Evolutionary conservation across 2,888 invertebrate species (phyloP).

Genomic region (Dynastes hyllus): DNA sequence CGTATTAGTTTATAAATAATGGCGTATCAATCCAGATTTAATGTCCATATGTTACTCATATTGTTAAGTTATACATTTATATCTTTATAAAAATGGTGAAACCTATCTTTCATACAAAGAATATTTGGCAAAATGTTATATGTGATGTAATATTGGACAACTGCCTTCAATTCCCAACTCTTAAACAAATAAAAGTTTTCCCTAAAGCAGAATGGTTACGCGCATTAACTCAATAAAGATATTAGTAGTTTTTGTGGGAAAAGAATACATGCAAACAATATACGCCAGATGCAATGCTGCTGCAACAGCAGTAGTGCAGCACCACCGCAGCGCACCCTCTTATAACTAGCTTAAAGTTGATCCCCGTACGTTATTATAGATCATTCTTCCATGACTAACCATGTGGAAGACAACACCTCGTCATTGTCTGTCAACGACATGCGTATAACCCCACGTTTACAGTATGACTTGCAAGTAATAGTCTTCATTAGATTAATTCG

Average conservation of each 20-base stretch:
- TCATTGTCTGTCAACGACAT: slow-evolving; percentile 67
- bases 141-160: background rate
- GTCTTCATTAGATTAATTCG: slow-evolving; percentile 48
- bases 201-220: slow-evolving; percentile 39
- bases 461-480: slow-evolving; percentile 52
- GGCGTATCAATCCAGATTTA: too few species aligned
- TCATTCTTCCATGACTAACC: slow-evolving; percentile 71
- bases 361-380: slow-evolving; percentile 68
- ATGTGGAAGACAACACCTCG: slow-evolving; percentile 71
- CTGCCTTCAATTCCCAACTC: background rate
- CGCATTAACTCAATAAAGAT: slow-evolving; percentile 48
- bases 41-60: too few species aligned
- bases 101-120: background rate
- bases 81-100: background rate
- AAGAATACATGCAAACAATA: slow-evolving; percentile 67
- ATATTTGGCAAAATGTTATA: background rate
- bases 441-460: slow-evolving; percentile 57
- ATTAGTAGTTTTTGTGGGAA: slow-evolving; percentile 66
- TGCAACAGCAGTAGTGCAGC: slow-evolving; percentile 59
- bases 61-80: too few species aligned
- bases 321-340: slow-evolving; percentile 60
- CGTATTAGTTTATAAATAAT: too few species aligned
- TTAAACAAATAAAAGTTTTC: slow-evolving; percentile 36
- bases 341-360: slow-evolving; percentile 69
- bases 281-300: slow-evolving; percentile 68